phyloP scores from a whole-genome alignment of 2,113 vertebrate species.

The Paralichthys olivaceus region DNA sequence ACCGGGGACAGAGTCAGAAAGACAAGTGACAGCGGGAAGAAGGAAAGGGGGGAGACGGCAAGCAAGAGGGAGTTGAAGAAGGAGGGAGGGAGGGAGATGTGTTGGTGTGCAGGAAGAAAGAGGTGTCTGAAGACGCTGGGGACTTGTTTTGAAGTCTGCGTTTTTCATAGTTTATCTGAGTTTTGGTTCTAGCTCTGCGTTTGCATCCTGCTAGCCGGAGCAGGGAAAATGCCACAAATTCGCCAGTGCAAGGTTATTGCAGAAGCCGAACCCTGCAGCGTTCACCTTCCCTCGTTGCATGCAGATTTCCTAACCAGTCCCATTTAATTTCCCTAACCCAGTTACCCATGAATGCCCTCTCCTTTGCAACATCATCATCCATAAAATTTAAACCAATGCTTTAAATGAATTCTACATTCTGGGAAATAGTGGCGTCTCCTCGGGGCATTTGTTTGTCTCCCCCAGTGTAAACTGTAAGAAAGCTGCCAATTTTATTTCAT shows the following conservation, averaged over 20 bases:
- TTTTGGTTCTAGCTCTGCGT: conserved; percentile 39
- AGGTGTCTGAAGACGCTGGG: conserved; percentile 40
- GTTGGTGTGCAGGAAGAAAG: neutral
- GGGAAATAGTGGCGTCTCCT: conserved; percentile 50
- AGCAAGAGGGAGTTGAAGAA: neutral
- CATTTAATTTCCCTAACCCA: conserved; percentile 70
- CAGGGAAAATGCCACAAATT: conserved; percentile 48
- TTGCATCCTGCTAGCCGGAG: conserved; percentile 42
- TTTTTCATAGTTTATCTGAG: conserved; percentile 57
- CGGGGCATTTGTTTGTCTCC: conserved; percentile 66
- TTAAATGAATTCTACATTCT: conserved; percentile 61
- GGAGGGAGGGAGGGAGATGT: conserved; percentile 23
- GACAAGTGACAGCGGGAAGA: conserved; percentile 20
- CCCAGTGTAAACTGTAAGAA: conserved; percentile 34
- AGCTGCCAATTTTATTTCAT: conserved; percentile 41
- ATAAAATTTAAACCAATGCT: conserved; percentile 65
- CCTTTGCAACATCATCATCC: conserved; percentile 69
- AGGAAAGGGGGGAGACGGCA: conserved; percentile 2
- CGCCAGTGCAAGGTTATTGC: conserved; percentile 50
- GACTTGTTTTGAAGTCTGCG: conserved; percentile 47
- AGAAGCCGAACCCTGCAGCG: conserved; percentile 49
- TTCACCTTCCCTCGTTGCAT: conserved; percentile 47
- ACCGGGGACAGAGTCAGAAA: conserved; percentile 38
- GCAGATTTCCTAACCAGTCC: conserved; percentile 47
- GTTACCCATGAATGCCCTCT: conserved; percentile 70